Conservation (phyloP, 2,888 invertebrate species). For the Sinelater perroti region DNA sequence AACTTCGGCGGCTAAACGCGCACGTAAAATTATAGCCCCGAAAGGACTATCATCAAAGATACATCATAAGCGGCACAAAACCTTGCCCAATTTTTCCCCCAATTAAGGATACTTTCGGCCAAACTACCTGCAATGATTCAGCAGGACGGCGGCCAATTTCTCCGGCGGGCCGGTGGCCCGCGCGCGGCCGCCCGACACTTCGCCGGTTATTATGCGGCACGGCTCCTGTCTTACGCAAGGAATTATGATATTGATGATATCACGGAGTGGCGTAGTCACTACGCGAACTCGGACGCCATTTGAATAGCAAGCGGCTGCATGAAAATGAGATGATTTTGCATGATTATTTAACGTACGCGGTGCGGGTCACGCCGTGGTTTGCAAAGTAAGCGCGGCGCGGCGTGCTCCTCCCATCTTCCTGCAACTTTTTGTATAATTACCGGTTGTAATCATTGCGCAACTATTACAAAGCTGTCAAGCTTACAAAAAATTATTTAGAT, state of each 20-base stretch:
- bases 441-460: too few relatives aligned
- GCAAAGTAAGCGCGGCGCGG: constrained; percentile 6
- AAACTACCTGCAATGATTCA: not conserved
- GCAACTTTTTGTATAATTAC: too few relatives aligned
- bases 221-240: constrained; percentile 58
- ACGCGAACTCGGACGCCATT: constrained; percentile 35
- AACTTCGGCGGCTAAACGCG: too few relatives aligned
- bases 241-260: constrained; percentile 60
- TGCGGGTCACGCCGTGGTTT: constrained; percentile 24
- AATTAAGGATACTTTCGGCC: not conserved
- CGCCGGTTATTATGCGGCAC: constrained; percentile 35
- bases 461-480: too few relatives aligned
- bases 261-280: constrained; percentile 48
- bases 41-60: constrained; percentile 2
- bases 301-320: constrained; percentile 40
- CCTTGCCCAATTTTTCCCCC: not conserved
- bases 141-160: constrained; percentile 8
- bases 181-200: constrained; percentile 14
- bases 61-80: constrained; percentile 1
- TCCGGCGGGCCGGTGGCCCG: not conserved
- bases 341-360: constrained; percentile 35
- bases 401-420: too few relatives aligned
- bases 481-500: too few relatives aligned
- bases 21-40: too few relatives aligned
- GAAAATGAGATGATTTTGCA: constrained; percentile 39